Percentiles rank a stretch among this genome's conserved stretches.
Conservation (phyloP, 2,797 vertebrate genomes). For the Melanotaenia parkinsoni region DNA sequence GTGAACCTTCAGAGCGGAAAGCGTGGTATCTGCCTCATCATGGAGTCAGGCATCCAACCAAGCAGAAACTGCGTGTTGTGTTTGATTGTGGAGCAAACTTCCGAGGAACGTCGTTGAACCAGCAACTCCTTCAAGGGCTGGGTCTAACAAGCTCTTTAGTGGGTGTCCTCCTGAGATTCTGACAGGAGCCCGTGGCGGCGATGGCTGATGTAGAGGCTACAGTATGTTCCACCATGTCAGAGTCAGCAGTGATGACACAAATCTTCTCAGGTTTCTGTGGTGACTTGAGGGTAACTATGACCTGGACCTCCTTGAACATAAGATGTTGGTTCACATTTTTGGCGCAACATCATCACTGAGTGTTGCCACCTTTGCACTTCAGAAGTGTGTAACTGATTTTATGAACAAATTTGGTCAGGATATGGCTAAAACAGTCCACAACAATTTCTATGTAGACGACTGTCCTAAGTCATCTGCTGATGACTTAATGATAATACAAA, state of each 20-base stretch:
- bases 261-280: slow-evolving; percentile 45
- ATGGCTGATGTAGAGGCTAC: slow-evolving; percentile 26
- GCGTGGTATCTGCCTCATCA: slow-evolving; percentile 56
- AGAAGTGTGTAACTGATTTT: slow-evolving; percentile 16
- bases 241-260: slow-evolving; percentile 25
- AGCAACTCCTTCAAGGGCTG: slow-evolving; percentile 36
- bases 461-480: slow-evolving; percentile 28
- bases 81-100: slow-evolving; percentile 40
- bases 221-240: slow-evolving; percentile 36
- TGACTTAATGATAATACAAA: too few relatives aligned
- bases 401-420: neutral
- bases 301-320: slow-evolving; percentile 20
- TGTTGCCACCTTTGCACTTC: slow-evolving; percentile 1
- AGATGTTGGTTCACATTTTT: slow-evolving; percentile 42
- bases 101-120: slow-evolving; percentile 34
- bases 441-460: slow-evolving; percentile 31
- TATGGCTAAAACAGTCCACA: slow-evolving; percentile 7
- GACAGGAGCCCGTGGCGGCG: slow-evolving; percentile 20
- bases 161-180: slow-evolving; percentile 38
- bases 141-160: slow-evolving; percentile 39
- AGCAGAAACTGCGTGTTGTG: slow-evolving; percentile 27
- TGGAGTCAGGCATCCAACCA: slow-evolving; percentile 40
- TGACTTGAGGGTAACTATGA: slow-evolving; percentile 39
- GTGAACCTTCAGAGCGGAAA: neutral
- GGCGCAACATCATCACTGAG: slow-evolving; percentile 7